Evolutionary conservation across 2,113 vertebrate genomes (phyloP), one percentile per base, ranked within the genome.

Genomic region (Clarias macrocephalus): DNA sequence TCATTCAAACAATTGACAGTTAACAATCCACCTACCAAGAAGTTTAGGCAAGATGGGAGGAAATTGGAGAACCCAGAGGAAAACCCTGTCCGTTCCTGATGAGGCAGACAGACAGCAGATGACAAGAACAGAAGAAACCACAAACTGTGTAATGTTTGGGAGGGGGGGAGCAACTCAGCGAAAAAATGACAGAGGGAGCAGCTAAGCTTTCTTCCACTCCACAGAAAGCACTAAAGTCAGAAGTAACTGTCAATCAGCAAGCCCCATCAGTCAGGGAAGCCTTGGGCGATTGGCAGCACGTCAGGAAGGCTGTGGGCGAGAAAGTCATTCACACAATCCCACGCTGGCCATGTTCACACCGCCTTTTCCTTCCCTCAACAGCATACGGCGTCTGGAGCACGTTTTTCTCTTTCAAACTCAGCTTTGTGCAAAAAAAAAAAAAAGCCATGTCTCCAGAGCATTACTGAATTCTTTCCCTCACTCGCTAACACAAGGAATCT

Each of bases 331-430:
- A 83, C 81, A 66, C 81, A 83, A 25, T 65, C 81, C 81, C 81
- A 83, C 81, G 42, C 81, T 83, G 42, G 62, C 62, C 62, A 82
- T 62, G 81, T 66, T 83, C 81, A 83, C 62, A 66, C 81, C 62
- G 42, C 62, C 62, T 83, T 65, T 82, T 66, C 15, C 23, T 83
- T 83, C 42, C 37, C 37, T 83, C 60, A 83, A 83, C 81, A 82
- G 37, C 81, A 83, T 83, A 83, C 25, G 62, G 62, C 42, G 62
- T 66, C 62, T 83, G 37, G 59, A 48, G 59, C 62, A 65, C 42
- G 33, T 88, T 88, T 56, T 70, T 85, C 48, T 52, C 83, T 81
- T 85, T 66, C 87, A 88, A 48, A 48, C 68, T 91, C 28, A 7
- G 83, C 30, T 37, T 60, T 37, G 77, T 80, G 28, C 18, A 13